Evolutionary conservation across 2,113 vertebrate genomes (phyloP).

Genomic region (Crotalus horridus): DNA sequence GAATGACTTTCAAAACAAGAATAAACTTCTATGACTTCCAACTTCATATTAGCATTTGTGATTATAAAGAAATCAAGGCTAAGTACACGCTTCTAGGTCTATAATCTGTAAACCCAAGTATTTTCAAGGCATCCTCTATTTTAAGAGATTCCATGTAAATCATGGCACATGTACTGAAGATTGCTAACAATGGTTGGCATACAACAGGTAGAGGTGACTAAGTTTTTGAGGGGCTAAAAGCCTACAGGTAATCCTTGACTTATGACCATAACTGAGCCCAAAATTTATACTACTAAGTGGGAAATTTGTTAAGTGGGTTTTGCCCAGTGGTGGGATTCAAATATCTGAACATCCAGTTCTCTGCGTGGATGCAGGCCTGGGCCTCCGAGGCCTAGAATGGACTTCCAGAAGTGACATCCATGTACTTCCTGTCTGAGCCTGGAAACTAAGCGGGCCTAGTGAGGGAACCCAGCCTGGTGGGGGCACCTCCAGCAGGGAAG

Average conservation of each 20-base stretch:
- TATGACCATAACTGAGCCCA: too few relatives aligned
- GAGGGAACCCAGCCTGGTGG: not conserved
- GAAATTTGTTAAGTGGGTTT: too few relatives aligned
- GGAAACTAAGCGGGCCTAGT: not conserved
- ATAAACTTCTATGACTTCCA: conserved; percentile 28
- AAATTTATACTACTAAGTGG: too few relatives aligned
- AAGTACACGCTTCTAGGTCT: not conserved
- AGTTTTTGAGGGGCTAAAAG: not conserved
- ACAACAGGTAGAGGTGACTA: not conserved
- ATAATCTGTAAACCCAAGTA: not conserved
- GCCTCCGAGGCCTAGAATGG: too few relatives aligned
- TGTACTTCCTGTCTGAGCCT: not conserved
- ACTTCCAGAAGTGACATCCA: too few relatives aligned
- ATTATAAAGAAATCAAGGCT: conserved; percentile 7
- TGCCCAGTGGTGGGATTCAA: too few relatives aligned
- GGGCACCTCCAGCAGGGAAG: not conserved
- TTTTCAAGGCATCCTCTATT: not conserved
- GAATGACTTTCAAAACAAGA: conserved; percentile 38
- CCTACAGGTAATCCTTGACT: too few relatives aligned
- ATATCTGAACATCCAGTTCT: too few relatives aligned
- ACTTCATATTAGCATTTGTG: not conserved
- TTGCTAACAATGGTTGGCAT: not conserved
- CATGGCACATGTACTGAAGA: not conserved
- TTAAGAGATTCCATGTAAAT: not conserved
- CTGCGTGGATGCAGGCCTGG: too few relatives aligned